Conservation (phyloP, 2,888 invertebrate genomes). For the Mechanitis mazaeus region DNA sequence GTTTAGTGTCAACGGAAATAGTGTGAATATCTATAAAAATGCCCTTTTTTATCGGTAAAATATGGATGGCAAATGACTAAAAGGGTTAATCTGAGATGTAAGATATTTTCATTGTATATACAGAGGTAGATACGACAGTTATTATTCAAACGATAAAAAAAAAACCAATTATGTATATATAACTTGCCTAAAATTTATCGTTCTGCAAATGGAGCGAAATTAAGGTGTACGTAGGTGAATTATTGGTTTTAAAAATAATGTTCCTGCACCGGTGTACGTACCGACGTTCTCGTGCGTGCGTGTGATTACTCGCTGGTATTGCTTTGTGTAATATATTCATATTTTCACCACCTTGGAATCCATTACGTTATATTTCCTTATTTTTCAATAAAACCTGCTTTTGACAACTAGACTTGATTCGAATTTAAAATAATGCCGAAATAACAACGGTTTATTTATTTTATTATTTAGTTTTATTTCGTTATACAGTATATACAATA, state of each 20-base stretch:
- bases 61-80: no score
- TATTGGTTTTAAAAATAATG: slow-evolving; percentile 67
- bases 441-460: no score
- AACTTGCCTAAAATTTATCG: slow-evolving; percentile 38
- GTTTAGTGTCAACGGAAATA: no score
- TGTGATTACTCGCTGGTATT: slow-evolving; percentile 64
- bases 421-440: not conserved
- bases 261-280: slow-evolving; percentile 51
- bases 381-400: slow-evolving; percentile 22
- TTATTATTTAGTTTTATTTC: no score
- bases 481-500: no score
- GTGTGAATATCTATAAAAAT: no score
- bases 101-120: no score
- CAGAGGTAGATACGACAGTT: no score
- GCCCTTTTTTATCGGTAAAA: no score
- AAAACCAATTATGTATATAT: slow-evolving; percentile 15
- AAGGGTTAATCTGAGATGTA: no score
- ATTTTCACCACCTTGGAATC: slow-evolving; percentile 73
- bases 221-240: slow-evolving; percentile 67
- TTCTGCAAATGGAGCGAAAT: slow-evolving; percentile 57
- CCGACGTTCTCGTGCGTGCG: slow-evolving; percentile 67
- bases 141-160: not conserved
- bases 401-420: not conserved
- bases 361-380: slow-evolving; percentile 60
- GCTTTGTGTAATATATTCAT: slow-evolving; percentile 69